A percentile compares a stretch with the other conserved stretches of the same genome.
These are phyloP conservation scores for Threskiornis aethiopicus DNA, from an alignment of 2,797 vertebrate genomes.

Conservation along the genomic window DNA sequence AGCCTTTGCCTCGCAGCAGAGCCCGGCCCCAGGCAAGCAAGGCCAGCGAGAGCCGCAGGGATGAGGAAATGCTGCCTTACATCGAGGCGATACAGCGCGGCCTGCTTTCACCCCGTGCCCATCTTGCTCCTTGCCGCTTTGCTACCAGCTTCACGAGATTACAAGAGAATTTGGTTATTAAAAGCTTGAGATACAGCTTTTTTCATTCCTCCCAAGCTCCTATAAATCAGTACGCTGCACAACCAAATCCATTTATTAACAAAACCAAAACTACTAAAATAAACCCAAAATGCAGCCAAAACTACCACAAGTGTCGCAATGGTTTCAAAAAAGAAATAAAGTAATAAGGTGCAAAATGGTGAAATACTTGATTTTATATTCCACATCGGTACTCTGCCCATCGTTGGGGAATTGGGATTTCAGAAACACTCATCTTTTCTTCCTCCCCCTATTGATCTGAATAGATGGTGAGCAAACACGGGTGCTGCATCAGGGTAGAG, in stretches of 20 bases:
- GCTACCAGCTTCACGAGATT: neutral
- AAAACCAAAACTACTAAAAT: neutral
- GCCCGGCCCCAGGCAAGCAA: too few relatives aligned
- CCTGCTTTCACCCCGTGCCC: accelerated
- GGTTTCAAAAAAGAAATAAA: neutral
- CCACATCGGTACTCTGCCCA: neutral
- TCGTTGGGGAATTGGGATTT: neutral
- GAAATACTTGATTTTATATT: neutral
- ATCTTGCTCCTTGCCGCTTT: neutral
- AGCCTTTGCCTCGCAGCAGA: neutral
- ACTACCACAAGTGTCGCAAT: accelerated
- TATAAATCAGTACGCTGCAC: accelerated
- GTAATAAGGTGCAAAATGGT: neutral
- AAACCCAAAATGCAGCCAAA: neutral
- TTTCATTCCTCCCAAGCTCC: neutral
- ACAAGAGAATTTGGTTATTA: neutral
- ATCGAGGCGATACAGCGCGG: accelerated
- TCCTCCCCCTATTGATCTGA: accelerated
- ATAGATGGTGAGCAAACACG: neutral
- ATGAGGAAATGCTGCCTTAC: accelerated
- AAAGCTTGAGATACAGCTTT: neutral
- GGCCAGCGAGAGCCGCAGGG: accelerated
- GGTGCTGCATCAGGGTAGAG: neutral
- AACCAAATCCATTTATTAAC: neutral
- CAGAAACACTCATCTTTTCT: neutral